phyloP scores from a whole-genome alignment of 1,140 invertebrate species.

The Pollicipes pollicipes region DNA sequence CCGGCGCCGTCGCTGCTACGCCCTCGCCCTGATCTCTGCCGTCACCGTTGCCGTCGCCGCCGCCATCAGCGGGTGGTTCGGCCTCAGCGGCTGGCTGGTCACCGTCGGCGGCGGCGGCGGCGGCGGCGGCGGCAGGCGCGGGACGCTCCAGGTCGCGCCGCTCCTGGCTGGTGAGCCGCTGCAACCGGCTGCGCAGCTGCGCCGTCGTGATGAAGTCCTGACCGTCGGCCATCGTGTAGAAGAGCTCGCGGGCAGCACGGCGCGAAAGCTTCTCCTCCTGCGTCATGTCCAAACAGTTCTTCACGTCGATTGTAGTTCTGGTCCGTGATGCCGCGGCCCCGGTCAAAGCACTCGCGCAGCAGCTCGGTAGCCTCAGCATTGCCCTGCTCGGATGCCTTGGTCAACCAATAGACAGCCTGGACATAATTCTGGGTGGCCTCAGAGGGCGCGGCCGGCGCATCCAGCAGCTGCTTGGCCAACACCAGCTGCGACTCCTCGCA shows the following conservation, averaged over 20 bases:
- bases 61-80: neutral
- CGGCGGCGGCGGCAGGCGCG: no score
- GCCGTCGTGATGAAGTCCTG: conserved; percentile 60
- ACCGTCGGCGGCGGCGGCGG: no score
- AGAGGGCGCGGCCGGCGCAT: conserved; percentile 30
- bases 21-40: no score
- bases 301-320: conserved; percentile 64
- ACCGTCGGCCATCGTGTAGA: conserved; percentile 59
- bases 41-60: neutral
- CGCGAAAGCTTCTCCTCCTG: conserved; percentile 65
- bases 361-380: conserved; percentile 65
- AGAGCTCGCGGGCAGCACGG: conserved; percentile 63
- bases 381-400: conserved; percentile 72
- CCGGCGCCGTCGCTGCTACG: neutral
- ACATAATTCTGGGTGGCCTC: conserved; percentile 43
- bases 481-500: conserved; percentile 62
- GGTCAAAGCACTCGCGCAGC: conserved; percentile 53
- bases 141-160: neutral
- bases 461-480: conserved; percentile 50
- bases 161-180: conserved; percentile 1
- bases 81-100: neutral
- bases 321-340: conserved; percentile 52
- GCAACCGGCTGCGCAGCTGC: neutral
- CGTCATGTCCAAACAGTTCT: conserved; percentile 59
- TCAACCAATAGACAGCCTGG: conserved; percentile 65